Evolutionary conservation across 2,113 vertebrate genomes (phyloP).

Genomic region (Grammomys surdaster): DNA sequence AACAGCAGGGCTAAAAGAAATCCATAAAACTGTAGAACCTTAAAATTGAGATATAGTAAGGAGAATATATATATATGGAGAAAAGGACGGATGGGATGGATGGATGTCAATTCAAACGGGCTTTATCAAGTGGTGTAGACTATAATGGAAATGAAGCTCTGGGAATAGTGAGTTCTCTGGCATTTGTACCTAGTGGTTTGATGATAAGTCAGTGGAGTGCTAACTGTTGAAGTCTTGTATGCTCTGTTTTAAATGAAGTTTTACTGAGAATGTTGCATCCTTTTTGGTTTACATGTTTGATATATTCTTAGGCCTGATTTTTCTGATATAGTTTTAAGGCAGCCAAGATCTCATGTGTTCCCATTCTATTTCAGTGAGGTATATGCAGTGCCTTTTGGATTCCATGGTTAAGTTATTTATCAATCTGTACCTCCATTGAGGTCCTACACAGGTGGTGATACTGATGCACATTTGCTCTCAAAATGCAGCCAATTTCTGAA

Average conservation of each 20-base stretch:
- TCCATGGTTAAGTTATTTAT: background rate
- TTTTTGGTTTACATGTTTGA: background rate
- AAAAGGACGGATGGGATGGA: no score
- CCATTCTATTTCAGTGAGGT: background rate
- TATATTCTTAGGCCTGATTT: background rate
- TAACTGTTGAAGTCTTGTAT: background rate
- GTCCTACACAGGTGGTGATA: background rate
- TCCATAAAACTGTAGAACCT: no score
- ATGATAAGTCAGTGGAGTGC: background rate
- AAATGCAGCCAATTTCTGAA: background rate
- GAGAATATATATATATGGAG: background rate
- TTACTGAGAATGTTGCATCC: background rate
- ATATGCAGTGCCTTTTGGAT: background rate
- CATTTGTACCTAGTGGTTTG: background rate
- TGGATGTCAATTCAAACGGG: background rate
- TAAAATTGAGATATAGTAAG: background rate
- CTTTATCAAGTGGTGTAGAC: background rate
- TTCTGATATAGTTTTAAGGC: background rate
- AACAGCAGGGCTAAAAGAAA: background rate
- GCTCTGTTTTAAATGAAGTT: background rate
- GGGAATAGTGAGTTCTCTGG: background rate
- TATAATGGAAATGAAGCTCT: background rate
- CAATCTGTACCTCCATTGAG: background rate
- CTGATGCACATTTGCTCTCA: background rate
- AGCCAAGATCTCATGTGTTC: background rate